Evolutionary conservation across 2,888 invertebrate genomes (phyloP), one percentile per base, ranked within the genome.

Genomic region (Crossocerus cetratus): DNA sequence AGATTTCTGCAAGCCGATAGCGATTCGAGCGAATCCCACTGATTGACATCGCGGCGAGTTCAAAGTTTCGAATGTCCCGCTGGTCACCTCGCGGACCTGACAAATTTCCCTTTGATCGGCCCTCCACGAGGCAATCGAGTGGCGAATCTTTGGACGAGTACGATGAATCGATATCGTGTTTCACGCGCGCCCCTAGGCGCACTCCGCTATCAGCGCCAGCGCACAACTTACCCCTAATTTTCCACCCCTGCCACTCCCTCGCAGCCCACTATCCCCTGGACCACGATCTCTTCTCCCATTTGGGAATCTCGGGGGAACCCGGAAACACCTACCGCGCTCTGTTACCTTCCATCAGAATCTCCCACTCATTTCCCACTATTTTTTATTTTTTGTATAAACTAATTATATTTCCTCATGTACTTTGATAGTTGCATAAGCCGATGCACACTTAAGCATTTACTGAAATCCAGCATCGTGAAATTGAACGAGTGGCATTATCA

Each of bases 191-290:
- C 20, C n/a, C 20, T 55, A 16, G 23, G 13, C 13, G 56, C 14
- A 32, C 4, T 23, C 11, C 56, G 11, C 5, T 32, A 32, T 32
- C 32, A 32, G 53, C 63, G 68, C 49, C 49, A 32, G 65, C 65
- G 58, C 58, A 58, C 23, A 20, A 43, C 42, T 3, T 11, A 18
- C 32, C 44, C 22, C 53, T 69, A 45, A 43, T 53, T 62, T 57
- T 32, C 11, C 32, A 23, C 21, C 43, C 32, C 4, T 18, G 54
- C 11, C 60, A 54, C 59, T 60, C 60, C 55, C 18, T 13, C 14
- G 2, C 42, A 21, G 14, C 54, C 3, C 13, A 44, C 18, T 16
- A 18, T 13, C 20, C 3, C 3, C 11, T 11, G 23, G 13, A 23
- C 11, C 18, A 32, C n/a, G 23, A n/a, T 23, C 22, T 44, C 32